Evolutionary conservation across 2,113 vertebrate genomes (phyloP).

Genomic region (Misgurnus anguillicaudatus): DNA sequence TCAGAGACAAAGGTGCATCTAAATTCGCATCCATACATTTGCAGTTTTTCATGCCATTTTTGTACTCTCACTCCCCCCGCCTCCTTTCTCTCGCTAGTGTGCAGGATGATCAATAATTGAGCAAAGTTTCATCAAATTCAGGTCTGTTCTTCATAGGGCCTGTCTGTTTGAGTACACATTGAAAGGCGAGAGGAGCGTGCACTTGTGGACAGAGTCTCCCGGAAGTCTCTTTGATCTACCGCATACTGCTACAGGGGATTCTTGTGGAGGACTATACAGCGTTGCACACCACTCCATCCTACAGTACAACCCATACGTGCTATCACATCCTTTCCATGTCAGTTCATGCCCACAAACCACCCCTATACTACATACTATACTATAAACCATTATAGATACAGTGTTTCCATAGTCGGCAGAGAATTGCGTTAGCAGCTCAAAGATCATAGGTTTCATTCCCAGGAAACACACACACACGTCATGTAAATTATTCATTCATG

Average conservation of each 20-base stretch:
- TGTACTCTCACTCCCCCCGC: constrained; percentile 20
- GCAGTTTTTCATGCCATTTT: too few relatives aligned
- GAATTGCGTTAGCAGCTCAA: too few relatives aligned
- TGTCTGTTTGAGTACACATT: constrained; percentile 57
- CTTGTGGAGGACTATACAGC: constrained; percentile 37
- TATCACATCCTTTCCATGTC: not conserved
- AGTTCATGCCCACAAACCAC: not conserved
- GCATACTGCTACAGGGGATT: constrained; percentile 49
- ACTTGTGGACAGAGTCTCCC: constrained; percentile 49
- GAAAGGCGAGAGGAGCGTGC: constrained; percentile 38
- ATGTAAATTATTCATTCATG: too few relatives aligned
- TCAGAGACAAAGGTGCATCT: too few relatives aligned
- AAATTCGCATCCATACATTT: too few relatives aligned
- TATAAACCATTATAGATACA: too few relatives aligned
- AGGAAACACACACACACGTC: too few relatives aligned
- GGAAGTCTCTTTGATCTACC: constrained; percentile 57
- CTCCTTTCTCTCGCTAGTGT: constrained; percentile 45
- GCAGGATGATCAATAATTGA: constrained; percentile 73
- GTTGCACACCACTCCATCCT: constrained; percentile 13
- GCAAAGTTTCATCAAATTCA: constrained; percentile 68
- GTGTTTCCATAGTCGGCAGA: too few relatives aligned
- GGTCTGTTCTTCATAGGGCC: constrained; percentile 63
- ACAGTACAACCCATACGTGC: constrained; percentile 34
- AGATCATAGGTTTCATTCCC: too few relatives aligned
- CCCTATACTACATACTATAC: not conserved